phyloP scores from a whole-genome alignment of 2,888 invertebrate species.

The Megastigmus dorsalis region DNA sequence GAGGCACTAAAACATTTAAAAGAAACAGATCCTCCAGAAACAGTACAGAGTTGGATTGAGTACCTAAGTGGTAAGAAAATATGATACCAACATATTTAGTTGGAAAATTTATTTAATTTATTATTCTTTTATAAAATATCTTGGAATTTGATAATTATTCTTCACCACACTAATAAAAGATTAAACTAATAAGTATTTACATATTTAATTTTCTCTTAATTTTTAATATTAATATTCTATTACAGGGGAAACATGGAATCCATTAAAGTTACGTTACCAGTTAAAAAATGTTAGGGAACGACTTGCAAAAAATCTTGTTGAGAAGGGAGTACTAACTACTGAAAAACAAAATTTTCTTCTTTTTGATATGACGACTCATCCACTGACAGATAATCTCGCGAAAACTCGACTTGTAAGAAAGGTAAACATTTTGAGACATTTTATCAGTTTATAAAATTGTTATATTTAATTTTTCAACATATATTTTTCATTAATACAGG shows the following conservation, averaged over 20 bases:
- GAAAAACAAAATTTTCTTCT: conserved; percentile 99
- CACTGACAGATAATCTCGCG: conserved; percentile 94
- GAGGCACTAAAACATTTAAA: conserved; percentile 98
- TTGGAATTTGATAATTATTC: background rate
- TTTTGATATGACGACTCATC: conserved; percentile 99
- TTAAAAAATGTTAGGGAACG: conserved; percentile 98
- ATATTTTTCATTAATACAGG: conserved; percentile 17
- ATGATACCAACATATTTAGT: too few relatives aligned
- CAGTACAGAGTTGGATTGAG: conserved; percentile 99
- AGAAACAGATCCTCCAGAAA: conserved; percentile 97
- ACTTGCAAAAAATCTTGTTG: conserved; percentile 98
- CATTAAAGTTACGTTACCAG: conserved; percentile 97
- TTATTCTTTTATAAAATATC: background rate
- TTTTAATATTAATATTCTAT: conserved; percentile 52
- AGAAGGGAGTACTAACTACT: conserved; percentile 98
- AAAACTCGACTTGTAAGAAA: conserved; percentile 98
- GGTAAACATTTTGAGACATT: conserved; percentile 77
- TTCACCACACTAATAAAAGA: background rate
- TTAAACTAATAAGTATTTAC: too few relatives aligned
- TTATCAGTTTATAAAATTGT: too few relatives aligned
- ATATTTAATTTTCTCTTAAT: background rate
- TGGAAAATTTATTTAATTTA: background rate
- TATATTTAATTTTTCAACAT: background rate
- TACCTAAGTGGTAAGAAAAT: conserved; percentile 92
- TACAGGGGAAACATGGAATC: conserved; percentile 99